phyloP scores from a whole-genome alignment of 2,113 vertebrate genomes.

The Aegithalos caudatus region DNA sequence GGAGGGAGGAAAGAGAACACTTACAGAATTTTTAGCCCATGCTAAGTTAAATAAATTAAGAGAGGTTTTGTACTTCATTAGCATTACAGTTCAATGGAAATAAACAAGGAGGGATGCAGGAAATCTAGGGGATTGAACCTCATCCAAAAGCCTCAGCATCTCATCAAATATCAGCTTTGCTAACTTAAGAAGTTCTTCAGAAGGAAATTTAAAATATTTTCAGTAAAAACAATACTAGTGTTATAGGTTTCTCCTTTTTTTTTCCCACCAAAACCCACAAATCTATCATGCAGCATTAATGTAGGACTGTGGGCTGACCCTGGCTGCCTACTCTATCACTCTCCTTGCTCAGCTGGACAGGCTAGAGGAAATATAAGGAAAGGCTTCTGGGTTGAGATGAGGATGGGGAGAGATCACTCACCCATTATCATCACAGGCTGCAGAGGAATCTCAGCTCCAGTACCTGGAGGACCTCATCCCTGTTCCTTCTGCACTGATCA shows the following conservation, averaged over 20 bases:
- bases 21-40: neutral
- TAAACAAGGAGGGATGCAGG: neutral
- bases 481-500: neutral
- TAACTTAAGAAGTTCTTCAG: neutral
- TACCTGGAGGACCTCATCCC: neutral
- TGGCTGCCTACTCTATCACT: neutral
- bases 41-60: neutral
- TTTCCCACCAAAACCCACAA: neutral
- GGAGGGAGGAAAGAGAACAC: neutral
- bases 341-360: neutral
- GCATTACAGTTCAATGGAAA: neutral
- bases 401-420: neutral
- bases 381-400: neutral
- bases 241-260: neutral
- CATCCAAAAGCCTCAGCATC: neutral
- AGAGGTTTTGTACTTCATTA: neutral
- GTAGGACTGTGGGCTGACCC: neutral
- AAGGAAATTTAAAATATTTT: neutral
- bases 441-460: neutral
- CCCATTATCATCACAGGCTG: neutral
- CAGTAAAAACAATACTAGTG: neutral
- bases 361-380: neutral
- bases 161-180: neutral
- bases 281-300: neutral
- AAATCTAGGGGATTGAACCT: neutral